A percentile compares a stretch with the other conserved stretches of the same genome.
Conservation (phyloP, 2,113 vertebrate genomes). For the Oxyruncus cristatus region DNA sequence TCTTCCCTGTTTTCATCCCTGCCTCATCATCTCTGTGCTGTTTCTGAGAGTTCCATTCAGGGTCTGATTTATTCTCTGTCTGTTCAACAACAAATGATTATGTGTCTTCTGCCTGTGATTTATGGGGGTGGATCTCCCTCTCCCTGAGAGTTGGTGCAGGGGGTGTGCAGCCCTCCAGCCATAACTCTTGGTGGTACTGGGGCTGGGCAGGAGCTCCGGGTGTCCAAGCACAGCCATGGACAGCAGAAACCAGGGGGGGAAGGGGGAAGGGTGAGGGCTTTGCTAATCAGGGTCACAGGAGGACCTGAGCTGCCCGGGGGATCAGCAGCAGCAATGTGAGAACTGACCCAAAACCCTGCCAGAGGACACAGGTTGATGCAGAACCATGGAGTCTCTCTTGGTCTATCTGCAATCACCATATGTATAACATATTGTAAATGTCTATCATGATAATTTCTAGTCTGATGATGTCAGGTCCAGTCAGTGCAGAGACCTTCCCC, state of each 20-base stretch:
- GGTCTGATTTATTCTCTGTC: background rate
- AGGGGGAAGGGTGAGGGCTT: accelerated
- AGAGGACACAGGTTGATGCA: background rate
- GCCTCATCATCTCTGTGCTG: background rate
- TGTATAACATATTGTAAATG: background rate
- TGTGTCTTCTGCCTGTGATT: slow-evolving; percentile 13
- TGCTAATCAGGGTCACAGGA: background rate
- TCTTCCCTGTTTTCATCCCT: background rate
- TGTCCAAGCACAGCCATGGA: accelerated
- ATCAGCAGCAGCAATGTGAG: background rate
- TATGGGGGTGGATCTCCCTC: background rate
- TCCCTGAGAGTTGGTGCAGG: background rate
- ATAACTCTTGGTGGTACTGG: background rate
- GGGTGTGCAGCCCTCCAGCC: background rate
- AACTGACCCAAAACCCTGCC: background rate
- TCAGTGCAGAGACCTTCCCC: background rate
- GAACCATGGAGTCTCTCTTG: accelerated
- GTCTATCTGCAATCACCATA: accelerated
- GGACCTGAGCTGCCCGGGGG: background rate
- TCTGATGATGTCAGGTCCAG: accelerated
- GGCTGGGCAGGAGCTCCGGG: background rate
- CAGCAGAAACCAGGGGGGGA: background rate
- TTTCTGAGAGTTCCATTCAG: background rate
- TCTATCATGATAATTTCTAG: background rate
- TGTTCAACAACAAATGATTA: slow-evolving; percentile 16